phyloP scores from a whole-genome alignment of 1,140 invertebrate species.

The Pachypeltis micranthus region DNA sequence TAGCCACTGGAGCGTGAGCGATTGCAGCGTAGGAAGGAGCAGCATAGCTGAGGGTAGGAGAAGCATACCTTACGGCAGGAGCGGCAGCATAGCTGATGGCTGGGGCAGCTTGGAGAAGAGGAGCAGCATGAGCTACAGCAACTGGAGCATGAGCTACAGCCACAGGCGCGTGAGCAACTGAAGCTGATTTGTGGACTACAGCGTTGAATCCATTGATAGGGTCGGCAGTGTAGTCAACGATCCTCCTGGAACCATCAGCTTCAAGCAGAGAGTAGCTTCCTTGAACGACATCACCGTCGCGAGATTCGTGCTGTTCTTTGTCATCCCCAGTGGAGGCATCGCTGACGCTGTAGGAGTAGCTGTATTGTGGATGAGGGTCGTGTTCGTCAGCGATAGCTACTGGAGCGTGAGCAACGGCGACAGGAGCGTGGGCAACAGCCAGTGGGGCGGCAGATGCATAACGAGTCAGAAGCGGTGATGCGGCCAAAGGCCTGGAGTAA shows the following conservation, averaged over 20 bases:
- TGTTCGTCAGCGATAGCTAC: background rate
- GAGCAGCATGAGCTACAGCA: background rate
- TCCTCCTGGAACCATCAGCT: constrained; percentile 46
- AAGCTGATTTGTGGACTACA: constrained; percentile 37
- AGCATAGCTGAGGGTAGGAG: constrained; percentile 8
- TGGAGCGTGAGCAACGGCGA: background rate
- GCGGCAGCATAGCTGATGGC: constrained; percentile 4
- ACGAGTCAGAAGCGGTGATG: constrained; percentile 1
- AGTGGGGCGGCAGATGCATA: background rate
- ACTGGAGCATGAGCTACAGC: constrained; percentile 1
- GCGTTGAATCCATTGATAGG: constrained; percentile 47
- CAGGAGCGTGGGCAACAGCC: constrained; percentile 3
- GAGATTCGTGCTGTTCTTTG: constrained; percentile 39
- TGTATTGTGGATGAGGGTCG: constrained; percentile 37
- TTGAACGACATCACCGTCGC: constrained; percentile 41
- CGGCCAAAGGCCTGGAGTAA: background rate
- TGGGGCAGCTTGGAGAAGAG: constrained; percentile 7
- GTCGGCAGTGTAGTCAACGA: constrained; percentile 47
- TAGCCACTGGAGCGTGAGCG: constrained; percentile 1
- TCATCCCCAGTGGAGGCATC: constrained; percentile 41
- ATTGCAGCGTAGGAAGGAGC: constrained; percentile 8
- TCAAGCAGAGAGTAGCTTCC: constrained; percentile 43
- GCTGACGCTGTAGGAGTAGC: constrained; percentile 40
- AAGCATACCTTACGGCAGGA: background rate
- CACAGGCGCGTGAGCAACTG: constrained; percentile 6